phyloP scores from a whole-genome alignment of 2,113 vertebrate species.

The Entelurus aequoreus region DNA sequence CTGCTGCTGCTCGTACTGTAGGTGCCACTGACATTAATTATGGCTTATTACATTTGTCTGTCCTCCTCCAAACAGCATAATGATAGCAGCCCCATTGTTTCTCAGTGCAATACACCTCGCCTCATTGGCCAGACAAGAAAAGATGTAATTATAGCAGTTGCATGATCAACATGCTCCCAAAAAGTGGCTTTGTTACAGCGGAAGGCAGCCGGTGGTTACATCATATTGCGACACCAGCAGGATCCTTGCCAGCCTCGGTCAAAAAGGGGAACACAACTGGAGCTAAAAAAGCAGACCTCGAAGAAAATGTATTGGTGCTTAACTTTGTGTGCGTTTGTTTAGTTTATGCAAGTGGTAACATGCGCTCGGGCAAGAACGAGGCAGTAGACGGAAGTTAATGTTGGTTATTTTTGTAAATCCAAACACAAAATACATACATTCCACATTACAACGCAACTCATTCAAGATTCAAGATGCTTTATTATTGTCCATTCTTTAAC shows the following conservation, averaged over 20 bases:
- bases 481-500: too few relatives aligned
- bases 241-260: slow-evolving; percentile 5
- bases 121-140: slow-evolving; percentile 53
- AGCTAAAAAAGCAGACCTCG: neutral
- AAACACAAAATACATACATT: too few relatives aligned
- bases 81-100: slow-evolving; percentile 59
- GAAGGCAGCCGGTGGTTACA: slow-evolving; percentile 30
- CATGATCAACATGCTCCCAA: slow-evolving; percentile 36
- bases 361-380: too few relatives aligned
- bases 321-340: too few relatives aligned
- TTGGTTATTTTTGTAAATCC: neutral
- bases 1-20: slow-evolving; percentile 12
- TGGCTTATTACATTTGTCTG: slow-evolving; percentile 53
- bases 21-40: slow-evolving; percentile 66
- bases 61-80: slow-evolving; percentile 56
- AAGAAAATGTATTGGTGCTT: too few relatives aligned
- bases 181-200: slow-evolving; percentile 27
- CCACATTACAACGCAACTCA: too few relatives aligned
- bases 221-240: slow-evolving; percentile 11
- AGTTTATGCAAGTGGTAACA: too few relatives aligned
- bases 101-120: slow-evolving; percentile 33
- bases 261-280: slow-evolving; percentile 8
- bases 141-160: slow-evolving; percentile 59
- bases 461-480: too few relatives aligned
- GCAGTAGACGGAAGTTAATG: neutral